Evolutionary conservation across 1,140 invertebrate genomes (phyloP).

Genomic region (Drosophila ercepeae): DNA sequence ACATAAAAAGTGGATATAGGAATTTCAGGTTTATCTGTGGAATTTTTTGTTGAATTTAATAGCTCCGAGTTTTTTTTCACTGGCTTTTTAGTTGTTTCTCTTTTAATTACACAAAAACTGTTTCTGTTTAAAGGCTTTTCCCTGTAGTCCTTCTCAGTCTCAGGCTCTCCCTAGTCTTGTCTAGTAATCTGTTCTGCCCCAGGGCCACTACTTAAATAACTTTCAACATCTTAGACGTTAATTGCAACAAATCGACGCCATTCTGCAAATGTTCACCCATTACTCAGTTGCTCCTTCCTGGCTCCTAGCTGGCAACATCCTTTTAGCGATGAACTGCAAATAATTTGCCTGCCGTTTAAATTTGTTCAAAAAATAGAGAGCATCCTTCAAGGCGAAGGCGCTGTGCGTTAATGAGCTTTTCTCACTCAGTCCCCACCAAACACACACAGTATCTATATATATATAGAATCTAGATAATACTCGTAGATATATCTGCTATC

Average conservation of each 20-base stretch:
- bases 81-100: background rate
- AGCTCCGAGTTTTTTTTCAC: background rate
- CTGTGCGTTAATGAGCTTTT: constrained; percentile 60
- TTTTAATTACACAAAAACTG: background rate
- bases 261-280: constrained; percentile 59
- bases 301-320: background rate
- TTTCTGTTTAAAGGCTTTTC: background rate
- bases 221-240: constrained; percentile 57
- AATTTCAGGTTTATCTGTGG: background rate
- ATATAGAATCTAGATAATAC: background rate
- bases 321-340: constrained; percentile 24
- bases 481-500: constrained; percentile 14
- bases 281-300: constrained; percentile 48
- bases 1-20: background rate
- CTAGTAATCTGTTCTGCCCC: constrained; percentile 18
- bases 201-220: constrained; percentile 44
- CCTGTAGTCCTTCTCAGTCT: background rate
- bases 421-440: constrained; percentile 9
- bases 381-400: constrained; percentile 67
- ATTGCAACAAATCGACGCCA: constrained; percentile 77
- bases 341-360: constrained; percentile 52
- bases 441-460: constrained; percentile 1
- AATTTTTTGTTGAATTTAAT: background rate
- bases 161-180: background rate
- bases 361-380: constrained; percentile 48